Conservation (phyloP, 2,113 vertebrate genomes). For the Mirounga angustirostris region DNA sequence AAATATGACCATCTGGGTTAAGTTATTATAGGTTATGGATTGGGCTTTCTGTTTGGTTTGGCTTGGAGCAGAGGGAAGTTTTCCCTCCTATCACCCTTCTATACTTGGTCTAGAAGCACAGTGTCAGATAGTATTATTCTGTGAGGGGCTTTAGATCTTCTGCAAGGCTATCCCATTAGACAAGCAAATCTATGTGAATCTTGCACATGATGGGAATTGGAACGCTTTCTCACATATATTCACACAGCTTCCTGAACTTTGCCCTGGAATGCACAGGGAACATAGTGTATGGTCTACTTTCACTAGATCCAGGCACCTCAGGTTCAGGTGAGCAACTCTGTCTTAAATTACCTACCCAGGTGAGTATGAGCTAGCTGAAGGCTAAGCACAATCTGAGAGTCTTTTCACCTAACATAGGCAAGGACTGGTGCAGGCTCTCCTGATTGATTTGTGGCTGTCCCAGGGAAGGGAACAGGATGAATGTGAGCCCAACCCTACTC, state of each 20-base stretch:
- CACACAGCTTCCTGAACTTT: neutral
- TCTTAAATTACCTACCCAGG: neutral
- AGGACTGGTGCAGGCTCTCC: neutral
- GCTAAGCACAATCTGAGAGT: neutral
- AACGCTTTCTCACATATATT: neutral
- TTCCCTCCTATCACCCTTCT: constrained; percentile 64
- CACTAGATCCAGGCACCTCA: neutral
- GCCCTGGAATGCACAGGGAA: neutral
- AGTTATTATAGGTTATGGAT: constrained; percentile 76
- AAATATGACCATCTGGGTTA: constrained; percentile 85
- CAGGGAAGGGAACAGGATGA: neutral
- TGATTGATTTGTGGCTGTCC: neutral
- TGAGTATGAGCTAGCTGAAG: neutral
- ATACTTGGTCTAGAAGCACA: constrained; percentile 62
- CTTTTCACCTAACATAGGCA: neutral
- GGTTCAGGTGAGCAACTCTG: neutral
- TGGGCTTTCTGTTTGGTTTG: constrained; percentile 75
- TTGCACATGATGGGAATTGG: neutral
- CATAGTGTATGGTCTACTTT: neutral
- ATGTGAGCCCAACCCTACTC: neutral
- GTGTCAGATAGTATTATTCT: constrained; percentile 72
- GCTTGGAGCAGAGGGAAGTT: neutral
- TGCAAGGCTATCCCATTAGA: constrained; percentile 63
- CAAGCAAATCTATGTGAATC: neutral
- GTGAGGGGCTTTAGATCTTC: constrained; percentile 39